These are phyloP conservation scores for Istiophorus platypterus DNA, from an alignment of 2,113 vertebrate species.

Conservation along the genomic window DNA sequence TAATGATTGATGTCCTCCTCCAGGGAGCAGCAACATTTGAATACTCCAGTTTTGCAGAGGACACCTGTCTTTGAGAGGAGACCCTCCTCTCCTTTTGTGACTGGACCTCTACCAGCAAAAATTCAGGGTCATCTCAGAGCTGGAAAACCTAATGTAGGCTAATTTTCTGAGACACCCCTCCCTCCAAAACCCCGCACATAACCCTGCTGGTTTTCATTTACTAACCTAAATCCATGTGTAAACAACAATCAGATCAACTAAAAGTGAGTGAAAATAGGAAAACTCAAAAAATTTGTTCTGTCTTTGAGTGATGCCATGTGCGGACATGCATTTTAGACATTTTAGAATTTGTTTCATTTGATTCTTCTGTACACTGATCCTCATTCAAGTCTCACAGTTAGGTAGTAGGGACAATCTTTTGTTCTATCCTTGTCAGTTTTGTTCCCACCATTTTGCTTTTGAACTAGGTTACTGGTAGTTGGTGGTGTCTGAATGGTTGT, in stretches of 20 bases:
- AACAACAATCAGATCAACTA: conserved; percentile 76
- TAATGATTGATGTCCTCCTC: conserved; percentile 15
- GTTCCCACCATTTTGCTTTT: conserved; percentile 89
- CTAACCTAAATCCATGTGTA: conserved; percentile 82
- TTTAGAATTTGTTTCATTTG: conserved; percentile 88
- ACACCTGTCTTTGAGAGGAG: conserved; percentile 78
- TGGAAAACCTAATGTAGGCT: conserved; percentile 82
- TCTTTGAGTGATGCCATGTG: conserved; percentile 87
- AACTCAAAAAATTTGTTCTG: conserved; percentile 69
- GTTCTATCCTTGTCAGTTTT: conserved; percentile 78
- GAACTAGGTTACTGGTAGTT: conserved; percentile 89
- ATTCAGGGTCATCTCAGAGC: conserved; percentile 85
- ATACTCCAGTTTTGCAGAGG: conserved; percentile 86
- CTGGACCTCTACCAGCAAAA: conserved; percentile 86
- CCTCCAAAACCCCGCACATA: conserved; percentile 88
- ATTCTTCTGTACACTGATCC: conserved; percentile 89
- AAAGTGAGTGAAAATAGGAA: conserved; percentile 72
- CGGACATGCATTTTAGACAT: conserved; percentile 82
- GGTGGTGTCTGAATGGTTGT: conserved; percentile 93
- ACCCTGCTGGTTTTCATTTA: conserved; percentile 83
- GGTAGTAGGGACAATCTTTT: conserved; percentile 83
- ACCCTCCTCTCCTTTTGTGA: conserved; percentile 83
- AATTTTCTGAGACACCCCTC: conserved; percentile 84
- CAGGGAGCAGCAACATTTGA: conserved; percentile 97
- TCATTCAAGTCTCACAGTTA: conserved; percentile 88